Conservation (phyloP, 37 sponge, comb jelly and placozoan species). For the Hexactinellida sp. region DNA sequence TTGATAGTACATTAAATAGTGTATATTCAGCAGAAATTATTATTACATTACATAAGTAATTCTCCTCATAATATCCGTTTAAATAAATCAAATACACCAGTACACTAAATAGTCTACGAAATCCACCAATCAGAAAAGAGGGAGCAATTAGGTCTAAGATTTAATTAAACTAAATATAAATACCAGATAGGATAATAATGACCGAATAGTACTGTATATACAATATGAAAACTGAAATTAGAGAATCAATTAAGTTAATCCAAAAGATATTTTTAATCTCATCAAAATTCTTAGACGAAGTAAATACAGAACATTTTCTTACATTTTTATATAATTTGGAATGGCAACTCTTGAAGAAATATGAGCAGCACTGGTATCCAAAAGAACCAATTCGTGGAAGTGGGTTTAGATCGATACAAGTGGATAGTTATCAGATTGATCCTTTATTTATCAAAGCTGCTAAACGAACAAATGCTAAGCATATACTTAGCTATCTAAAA, state of each 20-base stretch:
- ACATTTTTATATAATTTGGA: neutral
- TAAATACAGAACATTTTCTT: neutral
- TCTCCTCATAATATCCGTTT: too few species aligned
- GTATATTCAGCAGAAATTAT: too few species aligned
- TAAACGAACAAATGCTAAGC: neutral
- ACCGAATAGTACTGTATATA: neutral
- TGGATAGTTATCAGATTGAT: neutral
- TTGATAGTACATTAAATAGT: too few species aligned
- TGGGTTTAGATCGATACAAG: neutral
- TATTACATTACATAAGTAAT: too few species aligned
- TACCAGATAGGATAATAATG: neutral
- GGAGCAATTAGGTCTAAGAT: neutral
- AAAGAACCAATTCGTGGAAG: neutral
- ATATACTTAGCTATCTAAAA: neutral
- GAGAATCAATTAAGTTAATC: neutral
- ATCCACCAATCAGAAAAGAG: neutral
- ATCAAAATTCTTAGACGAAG: neutral
- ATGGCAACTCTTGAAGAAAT: neutral
- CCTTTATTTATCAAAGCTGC: neutral
- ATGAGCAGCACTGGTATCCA: neutral
- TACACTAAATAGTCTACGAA: too few species aligned
- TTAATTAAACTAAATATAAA: neutral
- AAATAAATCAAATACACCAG: too few species aligned
- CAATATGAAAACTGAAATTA: neutral
- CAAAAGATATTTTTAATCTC: constrained; percentile 15